A percentile compares a stretch with the other conserved stretches of the same genome.
phyloP scores from a whole-genome alignment of 2,113 vertebrate species.

The Ursus arctos region DNA sequence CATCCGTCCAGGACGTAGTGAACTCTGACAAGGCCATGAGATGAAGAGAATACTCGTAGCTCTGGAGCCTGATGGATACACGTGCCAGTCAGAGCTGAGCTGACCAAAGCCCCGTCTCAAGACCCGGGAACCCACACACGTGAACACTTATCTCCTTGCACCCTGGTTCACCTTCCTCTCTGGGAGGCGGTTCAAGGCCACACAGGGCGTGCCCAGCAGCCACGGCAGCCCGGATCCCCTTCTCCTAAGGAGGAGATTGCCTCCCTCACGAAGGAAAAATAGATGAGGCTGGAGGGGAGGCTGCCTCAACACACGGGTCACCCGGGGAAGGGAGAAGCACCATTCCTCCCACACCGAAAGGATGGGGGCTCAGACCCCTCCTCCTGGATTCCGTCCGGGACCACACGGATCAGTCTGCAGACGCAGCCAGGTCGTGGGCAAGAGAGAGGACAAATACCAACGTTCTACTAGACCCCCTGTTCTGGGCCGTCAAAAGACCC shows the following conservation, averaged over 20 bases:
- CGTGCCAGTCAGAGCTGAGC: not conserved
- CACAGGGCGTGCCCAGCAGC: not conserved
- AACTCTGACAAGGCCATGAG: not conserved
- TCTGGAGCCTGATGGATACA: accelerated
- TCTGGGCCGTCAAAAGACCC: not conserved
- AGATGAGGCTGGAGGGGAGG: not conserved
- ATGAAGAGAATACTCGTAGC: not conserved
- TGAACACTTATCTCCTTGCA: not conserved
- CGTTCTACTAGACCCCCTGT: no score
- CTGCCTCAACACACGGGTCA: not conserved
- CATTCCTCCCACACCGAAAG: accelerated
- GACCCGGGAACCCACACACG: accelerated
- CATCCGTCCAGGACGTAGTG: not conserved
- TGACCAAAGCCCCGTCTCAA: not conserved
- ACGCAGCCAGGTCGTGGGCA: not conserved
- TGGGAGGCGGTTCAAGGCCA: not conserved
- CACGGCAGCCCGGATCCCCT: not conserved
- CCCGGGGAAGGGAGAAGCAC: accelerated
- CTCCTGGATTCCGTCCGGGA: not conserved
- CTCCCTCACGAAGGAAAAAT: not conserved
- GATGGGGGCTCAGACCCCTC: accelerated
- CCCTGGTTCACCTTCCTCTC: not conserved
- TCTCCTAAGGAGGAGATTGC: not conserved
- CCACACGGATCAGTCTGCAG: not conserved
- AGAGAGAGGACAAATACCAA: not conserved